phyloP scores from a whole-genome alignment of 2,113 vertebrate genomes.

The Crotalus helleri region DNA sequence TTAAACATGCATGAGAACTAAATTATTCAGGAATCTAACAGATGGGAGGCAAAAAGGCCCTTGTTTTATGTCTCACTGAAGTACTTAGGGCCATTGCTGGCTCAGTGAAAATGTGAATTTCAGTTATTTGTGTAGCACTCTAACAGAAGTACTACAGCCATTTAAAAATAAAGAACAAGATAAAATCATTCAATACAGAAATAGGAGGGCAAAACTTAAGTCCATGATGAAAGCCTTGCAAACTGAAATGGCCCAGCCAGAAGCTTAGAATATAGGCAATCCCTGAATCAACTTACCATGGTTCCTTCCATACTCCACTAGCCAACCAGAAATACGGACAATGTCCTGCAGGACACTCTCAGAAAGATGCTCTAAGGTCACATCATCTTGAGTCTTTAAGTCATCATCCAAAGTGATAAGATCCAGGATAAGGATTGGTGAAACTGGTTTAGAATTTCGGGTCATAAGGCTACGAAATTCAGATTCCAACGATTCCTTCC shows the following conservation, averaged over 20 bases:
- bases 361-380: conserved; percentile 87
- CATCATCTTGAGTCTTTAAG: conserved; percentile 86
- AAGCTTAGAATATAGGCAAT: not conserved
- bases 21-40: not conserved
- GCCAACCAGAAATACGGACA: conserved; percentile 91
- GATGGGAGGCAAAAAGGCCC: not conserved
- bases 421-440: conserved; percentile 92
- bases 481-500: conserved; percentile 91
- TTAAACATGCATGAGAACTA: not conserved
- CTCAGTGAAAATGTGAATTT: not conserved
- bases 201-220: not conserved
- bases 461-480: conserved; percentile 92
- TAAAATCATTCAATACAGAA: not conserved
- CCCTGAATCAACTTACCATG: conserved; percentile 76
- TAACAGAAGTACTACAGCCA: not conserved
- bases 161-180: not conserved
- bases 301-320: conserved; percentile 93
- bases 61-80: not conserved
- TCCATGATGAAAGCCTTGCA: not conserved
- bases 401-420: conserved; percentile 87
- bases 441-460: conserved; percentile 89
- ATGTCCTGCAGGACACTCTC: conserved; percentile 85
- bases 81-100: not conserved
- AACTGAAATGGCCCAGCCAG: not conserved
- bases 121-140: not conserved